Base-by-base conservation (phyloP, 1,140 invertebrate genomes). In the Idris sp. region DNA sequence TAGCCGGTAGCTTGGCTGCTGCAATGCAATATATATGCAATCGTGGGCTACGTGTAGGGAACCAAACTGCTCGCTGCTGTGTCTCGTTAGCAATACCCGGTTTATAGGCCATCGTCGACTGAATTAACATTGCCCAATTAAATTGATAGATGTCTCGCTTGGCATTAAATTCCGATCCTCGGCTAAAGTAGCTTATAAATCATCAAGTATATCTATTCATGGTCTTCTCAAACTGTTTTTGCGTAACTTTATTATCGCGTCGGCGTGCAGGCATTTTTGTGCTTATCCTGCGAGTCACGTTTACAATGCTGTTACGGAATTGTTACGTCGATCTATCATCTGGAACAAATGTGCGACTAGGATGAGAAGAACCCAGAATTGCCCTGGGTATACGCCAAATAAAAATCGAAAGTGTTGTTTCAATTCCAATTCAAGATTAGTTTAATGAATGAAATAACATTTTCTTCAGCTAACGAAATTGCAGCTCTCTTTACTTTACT, bases 71-170 rank as follows among this genome's bases (percentile, higher is more conserved):
- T 74, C 79, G 75, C 73, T 73, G 78, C 82, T 79, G 78, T 79
- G 79, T 84, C 85, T 87, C 84, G 86, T 87, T 87, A 87, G 82
- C 81, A 81, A 83, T 84, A 81, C 76, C 77, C 74, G 80, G 80
- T 87, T 87, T 88, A 88, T 87, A 84, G 85, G 81, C 84, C 85
- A 88, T 88, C 86, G 85, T 87, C 84, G 82, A 80, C 81, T 82
- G 79, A 86, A 87, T 85, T 87, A 88, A 88, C 86, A 87, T 86
- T 86, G 83, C 81, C 84, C 86, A 86, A 87, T 88, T 87, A 87
- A 87, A 88, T 88, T 87, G 86, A 87, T 88, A 85, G 86, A 88
- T 88, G 83, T 85, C 81, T 81, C 80, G 68, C 56, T 73, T 38
- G 77, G 68, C 80, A 82, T 85, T 85, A 86, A 86, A 84, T 81